phyloP scores from a whole-genome alignment of 2,113 vertebrate genomes.

The Plecotus auritus region DNA sequence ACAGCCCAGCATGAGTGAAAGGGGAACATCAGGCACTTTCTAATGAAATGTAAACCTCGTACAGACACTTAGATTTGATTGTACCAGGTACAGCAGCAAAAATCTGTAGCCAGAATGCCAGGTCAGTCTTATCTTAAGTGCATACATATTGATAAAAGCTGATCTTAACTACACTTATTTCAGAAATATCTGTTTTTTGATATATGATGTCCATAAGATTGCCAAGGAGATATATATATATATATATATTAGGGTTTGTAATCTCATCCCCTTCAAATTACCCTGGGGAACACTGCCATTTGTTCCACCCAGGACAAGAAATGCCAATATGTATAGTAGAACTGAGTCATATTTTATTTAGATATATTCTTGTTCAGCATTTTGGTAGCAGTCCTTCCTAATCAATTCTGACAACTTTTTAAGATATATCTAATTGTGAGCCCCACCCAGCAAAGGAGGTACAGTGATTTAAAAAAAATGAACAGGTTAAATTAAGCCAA shows the following conservation, averaged over 20 bases:
- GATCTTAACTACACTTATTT: slow-evolving; percentile 36
- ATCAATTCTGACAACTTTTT: not conserved
- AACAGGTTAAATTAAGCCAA: not conserved
- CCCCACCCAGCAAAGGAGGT: not conserved
- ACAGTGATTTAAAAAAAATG: not conserved
- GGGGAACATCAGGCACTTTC: not conserved
- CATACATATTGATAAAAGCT: slow-evolving; percentile 43
- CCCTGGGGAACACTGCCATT: not conserved
- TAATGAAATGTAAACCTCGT: slow-evolving; percentile 47
- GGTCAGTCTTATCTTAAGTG: not conserved
- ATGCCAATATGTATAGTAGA: slow-evolving; percentile 31
- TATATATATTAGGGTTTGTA: slow-evolving; percentile 40
- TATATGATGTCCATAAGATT: not conserved
- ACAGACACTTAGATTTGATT: slow-evolving; percentile 50
- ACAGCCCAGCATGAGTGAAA: not conserved
- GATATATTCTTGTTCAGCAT: not conserved
- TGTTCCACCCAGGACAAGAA: slow-evolving; percentile 47
- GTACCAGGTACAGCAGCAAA: slow-evolving; percentile 14
- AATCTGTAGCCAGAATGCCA: not conserved
- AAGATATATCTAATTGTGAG: not conserved
- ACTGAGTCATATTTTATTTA: slow-evolving; percentile 51
- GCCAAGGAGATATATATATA: not conserved
- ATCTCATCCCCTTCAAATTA: slow-evolving; percentile 43
- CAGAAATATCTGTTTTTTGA: not conserved
- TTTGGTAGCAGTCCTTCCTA: slow-evolving; percentile 20